phyloP scores from a whole-genome alignment of 2,113 vertebrate species.

The Thomomys bottae region DNA sequence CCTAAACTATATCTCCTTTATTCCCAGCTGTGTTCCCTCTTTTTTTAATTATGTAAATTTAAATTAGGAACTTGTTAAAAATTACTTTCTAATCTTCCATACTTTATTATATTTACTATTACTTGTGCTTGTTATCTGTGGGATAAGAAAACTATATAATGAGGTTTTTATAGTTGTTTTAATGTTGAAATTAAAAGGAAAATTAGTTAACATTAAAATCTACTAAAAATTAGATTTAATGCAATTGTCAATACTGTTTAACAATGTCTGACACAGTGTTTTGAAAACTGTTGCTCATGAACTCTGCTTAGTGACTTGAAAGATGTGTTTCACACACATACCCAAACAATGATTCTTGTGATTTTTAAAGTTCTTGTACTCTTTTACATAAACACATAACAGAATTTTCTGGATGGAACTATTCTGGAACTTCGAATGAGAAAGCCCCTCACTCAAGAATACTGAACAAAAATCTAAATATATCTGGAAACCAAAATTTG shows the following conservation, averaged over 20 bases:
- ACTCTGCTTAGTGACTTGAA: constrained; percentile 58
- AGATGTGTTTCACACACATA: constrained; percentile 23
- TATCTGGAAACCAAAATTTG: constrained; percentile 66
- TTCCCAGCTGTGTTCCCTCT: no score
- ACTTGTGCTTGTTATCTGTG: constrained; percentile 37
- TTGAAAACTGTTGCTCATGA: constrained; percentile 56
- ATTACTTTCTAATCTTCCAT: neutral
- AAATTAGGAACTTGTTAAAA: no score
- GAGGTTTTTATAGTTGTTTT: neutral
- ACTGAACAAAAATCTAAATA: constrained; percentile 62
- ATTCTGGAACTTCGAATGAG: constrained; percentile 66
- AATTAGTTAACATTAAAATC: constrained; percentile 9
- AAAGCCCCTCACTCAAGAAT: constrained; percentile 54
- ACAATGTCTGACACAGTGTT: constrained; percentile 20
- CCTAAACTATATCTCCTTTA: neutral
- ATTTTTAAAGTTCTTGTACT: constrained; percentile 34
- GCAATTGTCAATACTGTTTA: neutral
- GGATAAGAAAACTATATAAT: neutral
- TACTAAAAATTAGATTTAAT: constrained; percentile 56
- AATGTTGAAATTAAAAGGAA: constrained; percentile 42
- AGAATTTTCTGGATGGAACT: constrained; percentile 80
- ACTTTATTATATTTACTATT: constrained; percentile 21
- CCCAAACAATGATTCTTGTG: neutral
- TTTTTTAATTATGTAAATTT: no score
- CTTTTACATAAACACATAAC: constrained; percentile 57